phyloP scores from a whole-genome alignment of 30 jellyfish, hydroid and myxozoan genomes.

The Rhopilema esculentum region DNA sequence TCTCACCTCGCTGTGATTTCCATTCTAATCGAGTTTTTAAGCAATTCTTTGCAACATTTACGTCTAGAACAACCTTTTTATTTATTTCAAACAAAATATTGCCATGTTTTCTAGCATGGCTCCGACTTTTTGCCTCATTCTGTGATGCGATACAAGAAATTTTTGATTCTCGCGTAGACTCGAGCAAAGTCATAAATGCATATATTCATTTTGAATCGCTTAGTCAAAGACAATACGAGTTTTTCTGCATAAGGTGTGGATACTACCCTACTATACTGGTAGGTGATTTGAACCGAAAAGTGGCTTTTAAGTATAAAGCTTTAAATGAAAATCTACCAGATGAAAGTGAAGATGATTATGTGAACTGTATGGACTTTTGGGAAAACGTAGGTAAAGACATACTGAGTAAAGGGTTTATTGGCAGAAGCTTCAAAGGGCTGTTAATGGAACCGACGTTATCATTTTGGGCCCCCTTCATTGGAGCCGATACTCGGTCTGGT shows the following conservation, averaged over 20 bases:
- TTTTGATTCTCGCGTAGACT: too few species aligned
- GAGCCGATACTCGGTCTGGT: not conserved
- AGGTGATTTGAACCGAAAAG: slow-evolving; percentile 65
- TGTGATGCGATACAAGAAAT: too few species aligned
- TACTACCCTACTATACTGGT: slow-evolving; percentile 37
- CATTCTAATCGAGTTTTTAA: too few species aligned
- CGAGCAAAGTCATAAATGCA: slow-evolving; percentile 8
- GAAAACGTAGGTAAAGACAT: not conserved
- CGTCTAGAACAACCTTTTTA: too few species aligned
- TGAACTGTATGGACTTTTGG: slow-evolving; percentile 6
- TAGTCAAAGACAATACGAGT: slow-evolving; percentile 15
- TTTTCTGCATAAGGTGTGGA: slow-evolving; percentile 51
- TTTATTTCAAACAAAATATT: too few species aligned
- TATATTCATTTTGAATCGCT: slow-evolving; percentile 40
- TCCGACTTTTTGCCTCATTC: too few species aligned
- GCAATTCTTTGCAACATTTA: too few species aligned
- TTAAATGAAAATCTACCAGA: not conserved
- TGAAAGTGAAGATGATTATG: slow-evolving; percentile 6
- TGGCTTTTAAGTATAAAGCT: slow-evolving; percentile 62
- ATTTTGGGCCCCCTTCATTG: slow-evolving; percentile 8
- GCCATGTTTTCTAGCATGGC: too few species aligned
- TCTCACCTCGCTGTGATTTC: too few species aligned
- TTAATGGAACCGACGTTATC: not conserved
- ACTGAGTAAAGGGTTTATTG: not conserved
- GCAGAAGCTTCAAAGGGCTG: not conserved